Evolutionary conservation across 2,113 vertebrate species (phyloP).

Genomic region (Sinocyclocheilus grahami): DNA sequence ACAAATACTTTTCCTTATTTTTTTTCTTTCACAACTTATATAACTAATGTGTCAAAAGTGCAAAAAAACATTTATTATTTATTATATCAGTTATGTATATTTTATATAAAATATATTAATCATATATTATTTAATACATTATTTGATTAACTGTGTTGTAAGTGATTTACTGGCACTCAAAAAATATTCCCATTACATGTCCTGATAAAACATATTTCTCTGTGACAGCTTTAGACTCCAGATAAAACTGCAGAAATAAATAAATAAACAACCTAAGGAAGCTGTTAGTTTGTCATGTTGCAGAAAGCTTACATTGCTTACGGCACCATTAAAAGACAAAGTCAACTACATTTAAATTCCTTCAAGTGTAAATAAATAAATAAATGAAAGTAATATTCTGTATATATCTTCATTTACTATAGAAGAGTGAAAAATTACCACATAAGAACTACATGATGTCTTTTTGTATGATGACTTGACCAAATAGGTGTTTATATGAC

Average conservation of each 20-base stretch:
- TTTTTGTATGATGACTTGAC: constrained; percentile 25
- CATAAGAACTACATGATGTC: not conserved
- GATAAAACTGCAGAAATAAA: not conserved
- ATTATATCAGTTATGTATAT: too few species aligned
- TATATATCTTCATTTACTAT: not conserved
- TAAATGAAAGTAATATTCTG: not conserved
- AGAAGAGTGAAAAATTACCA: not conserved
- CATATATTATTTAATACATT: not conserved
- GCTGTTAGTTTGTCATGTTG: not conserved
- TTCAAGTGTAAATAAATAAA: not conserved
- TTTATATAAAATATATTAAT: not conserved
- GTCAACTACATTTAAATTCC: not conserved
- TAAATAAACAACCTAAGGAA: not conserved
- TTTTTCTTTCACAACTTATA: not conserved
- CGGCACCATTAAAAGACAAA: not conserved
- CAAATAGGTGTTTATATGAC: constrained; percentile 7
- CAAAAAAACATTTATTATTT: not conserved
- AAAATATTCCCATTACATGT: not conserved
- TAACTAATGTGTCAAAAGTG: not conserved
- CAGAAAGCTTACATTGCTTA: not conserved
- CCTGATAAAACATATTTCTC: not conserved
- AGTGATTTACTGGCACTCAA: not conserved
- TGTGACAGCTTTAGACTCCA: not conserved
- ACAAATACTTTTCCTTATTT: not conserved
- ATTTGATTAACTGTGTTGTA: not conserved